These are phyloP conservation scores for Drosophila bunnanda DNA, from an alignment of 2,888 invertebrate genomes.

Conservation along the genomic window DNA sequence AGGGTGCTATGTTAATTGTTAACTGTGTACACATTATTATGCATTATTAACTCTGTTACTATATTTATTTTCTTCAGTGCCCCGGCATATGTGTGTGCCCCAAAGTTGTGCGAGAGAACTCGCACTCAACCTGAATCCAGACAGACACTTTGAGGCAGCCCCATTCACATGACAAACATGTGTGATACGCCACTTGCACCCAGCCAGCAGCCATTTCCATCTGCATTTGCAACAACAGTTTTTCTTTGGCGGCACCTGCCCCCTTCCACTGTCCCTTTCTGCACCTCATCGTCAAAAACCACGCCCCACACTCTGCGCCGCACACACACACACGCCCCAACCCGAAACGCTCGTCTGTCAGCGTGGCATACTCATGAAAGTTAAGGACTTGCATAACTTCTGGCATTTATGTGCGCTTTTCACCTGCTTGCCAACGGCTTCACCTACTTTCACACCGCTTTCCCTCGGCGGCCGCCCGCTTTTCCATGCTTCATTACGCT, in stretches of 20 bases:
- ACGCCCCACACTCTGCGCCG: not conserved
- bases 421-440: conserved; percentile 58
- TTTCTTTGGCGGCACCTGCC: conserved; percentile 23
- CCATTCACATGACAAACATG: conserved; percentile 71
- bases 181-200: conserved; percentile 76
- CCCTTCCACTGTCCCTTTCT: not conserved
- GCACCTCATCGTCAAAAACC: not conserved
- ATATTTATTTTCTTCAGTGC: not conserved
- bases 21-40: too few species aligned
- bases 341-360: conserved; percentile 32
- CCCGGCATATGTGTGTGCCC: conserved; percentile 6
- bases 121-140: conserved; percentile 45
- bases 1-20: too few species aligned
- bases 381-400: conserved; percentile 77
- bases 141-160: conserved; percentile 49
- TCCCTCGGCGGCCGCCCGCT: conserved; percentile 44
- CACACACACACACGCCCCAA: not conserved
- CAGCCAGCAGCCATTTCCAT: conserved; percentile 50
- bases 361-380: conserved; percentile 66
- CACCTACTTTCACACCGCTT: conserved; percentile 35
- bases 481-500: conserved; percentile 84
- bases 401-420: conserved; percentile 75
- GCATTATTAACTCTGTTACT: too few species aligned
- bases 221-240: conserved; percentile 45
- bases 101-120: conserved; percentile 62